Conservation (phyloP, 2,888 invertebrate genomes). For the Eilema griseolum region DNA sequence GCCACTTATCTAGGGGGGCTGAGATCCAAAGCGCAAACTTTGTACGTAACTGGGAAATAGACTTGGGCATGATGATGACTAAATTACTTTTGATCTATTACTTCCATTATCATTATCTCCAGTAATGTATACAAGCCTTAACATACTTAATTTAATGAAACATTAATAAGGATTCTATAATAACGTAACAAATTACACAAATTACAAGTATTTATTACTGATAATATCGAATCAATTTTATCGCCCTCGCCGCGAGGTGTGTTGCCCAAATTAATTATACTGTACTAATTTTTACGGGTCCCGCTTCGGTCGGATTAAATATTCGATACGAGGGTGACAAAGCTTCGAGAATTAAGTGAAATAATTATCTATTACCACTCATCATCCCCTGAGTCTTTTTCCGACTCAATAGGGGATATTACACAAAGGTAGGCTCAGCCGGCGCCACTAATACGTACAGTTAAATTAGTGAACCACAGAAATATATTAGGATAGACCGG, state of each 20-base stretch:
- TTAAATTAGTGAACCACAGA: too few species aligned
- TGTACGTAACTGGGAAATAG: too few species aligned
- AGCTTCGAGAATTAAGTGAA: conserved; percentile 32
- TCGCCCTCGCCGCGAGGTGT: conserved; percentile 17
- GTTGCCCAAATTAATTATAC: conserved; percentile 33
- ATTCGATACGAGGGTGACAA: conserved; percentile 23
- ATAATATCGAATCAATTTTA: conserved; percentile 27
- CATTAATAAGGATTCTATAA: background rate
- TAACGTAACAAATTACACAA: conserved; percentile 23
- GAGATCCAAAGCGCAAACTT: too few species aligned
- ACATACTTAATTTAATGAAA: background rate
- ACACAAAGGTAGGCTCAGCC: too few species aligned
- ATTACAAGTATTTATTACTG: conserved; percentile 30
- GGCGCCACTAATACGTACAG: too few species aligned
- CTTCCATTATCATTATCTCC: too few species aligned
- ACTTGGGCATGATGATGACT: too few species aligned
- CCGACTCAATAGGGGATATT: too few species aligned
- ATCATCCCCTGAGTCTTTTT: background rate
- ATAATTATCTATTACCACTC: conserved; percentile 15
- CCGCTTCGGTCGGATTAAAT: conserved; percentile 29
- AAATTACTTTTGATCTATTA: too few species aligned
- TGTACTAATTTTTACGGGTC: conserved; percentile 20
- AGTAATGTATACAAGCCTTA: too few species aligned
- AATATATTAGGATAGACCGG: too few species aligned
- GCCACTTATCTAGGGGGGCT: too few species aligned